Evolutionary conservation across 1,140 invertebrate species (phyloP), one percentile per base, ranked within the genome.

Genomic region (Panagrolaimus sp.): DNA sequence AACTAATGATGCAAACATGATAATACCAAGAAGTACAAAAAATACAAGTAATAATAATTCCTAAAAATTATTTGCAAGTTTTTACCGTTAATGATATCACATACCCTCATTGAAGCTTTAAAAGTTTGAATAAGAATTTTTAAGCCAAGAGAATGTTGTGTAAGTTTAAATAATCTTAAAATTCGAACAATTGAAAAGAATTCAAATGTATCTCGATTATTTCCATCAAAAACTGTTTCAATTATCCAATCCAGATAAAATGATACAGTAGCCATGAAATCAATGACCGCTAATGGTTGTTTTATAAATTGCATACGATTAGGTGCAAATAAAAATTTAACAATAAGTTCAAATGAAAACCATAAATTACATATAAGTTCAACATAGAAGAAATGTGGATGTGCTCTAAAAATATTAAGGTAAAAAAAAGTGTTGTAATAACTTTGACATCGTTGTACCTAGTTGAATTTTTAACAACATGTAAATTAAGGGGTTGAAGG

Each of bases 101-200:
- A 27, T 20, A 57, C 51, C 27, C 51, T 57, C 51, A 57, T 57
- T 16, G 51, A 57, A 25, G 51, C 51, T 16, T 94, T 90, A 85
- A 94, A 94, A 38, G 92, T 95, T 81, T 95, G 96, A 78, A 98
- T 96, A 53, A 98, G 88, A 78, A 98, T 99, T 85, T 98, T 98
- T 64, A 98, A 87, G 48, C 96, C 96, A 53, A 92, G 92, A 74
- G 92, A 95, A 82, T 96, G 93, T 61, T 93, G 88, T 14, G 96
- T 98, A 73, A 99, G 86, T 83, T 99, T 91, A 83, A 98, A 94
- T 72, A 99, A 97, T 68, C 96, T 89, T 78, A 98, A 96, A 76
- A 99, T 98, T 74, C 90, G 91, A 89, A 99, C 95, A 87, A 98
- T 98, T 85, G 98, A 96, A 77, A 98, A 87, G 74, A 98, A 96